A percentile compares a stretch with the other conserved stretches of the same genome.
These are phyloP conservation scores for Accipiter superciliosus DNA, from an alignment of 2,797 vertebrate genomes.

Conservation along the genomic window DNA sequence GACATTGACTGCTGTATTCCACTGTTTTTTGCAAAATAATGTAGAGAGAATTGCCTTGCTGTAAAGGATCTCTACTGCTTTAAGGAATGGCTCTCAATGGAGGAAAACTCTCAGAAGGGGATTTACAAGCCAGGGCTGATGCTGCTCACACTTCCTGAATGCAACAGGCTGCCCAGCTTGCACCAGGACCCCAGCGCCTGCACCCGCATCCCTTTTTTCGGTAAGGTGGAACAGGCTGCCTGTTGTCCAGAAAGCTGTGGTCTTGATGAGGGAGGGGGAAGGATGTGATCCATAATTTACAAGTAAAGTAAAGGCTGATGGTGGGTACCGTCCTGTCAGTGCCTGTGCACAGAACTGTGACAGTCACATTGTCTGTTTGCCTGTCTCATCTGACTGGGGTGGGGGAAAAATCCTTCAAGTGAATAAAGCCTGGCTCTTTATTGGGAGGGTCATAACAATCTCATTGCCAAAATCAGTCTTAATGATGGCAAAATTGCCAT, in stretches of 20 bases:
- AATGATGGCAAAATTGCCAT: not conserved
- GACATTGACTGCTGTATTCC: conserved; percentile 52
- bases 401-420: not conserved
- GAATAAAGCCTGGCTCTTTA: not conserved
- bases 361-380: not conserved
- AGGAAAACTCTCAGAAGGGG: conserved; percentile 78
- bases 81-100: conserved; percentile 86
- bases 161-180: conserved; percentile 87
- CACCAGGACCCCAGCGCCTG: conserved; percentile 79
- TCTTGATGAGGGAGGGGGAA: not conserved
- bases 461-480: not conserved
- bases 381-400: rapidly evolving
- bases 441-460: not conserved
- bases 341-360: not conserved
- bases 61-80: conserved; percentile 96
- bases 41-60: conserved; percentile 93
- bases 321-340: not conserved
- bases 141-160: conserved; percentile 81
- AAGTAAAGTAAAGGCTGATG: not conserved
- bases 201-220: conserved; percentile 86
- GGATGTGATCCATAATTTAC: rapidly evolving
- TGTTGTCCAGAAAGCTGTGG: not conserved
- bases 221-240: conserved; percentile 70
- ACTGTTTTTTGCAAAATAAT: conserved; percentile 65
- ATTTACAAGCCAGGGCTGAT: conserved; percentile 77